A percentile compares a stretch with the other conserved stretches of the same genome.
These are phyloP conservation scores for Pissodes strobi DNA, from an alignment of 1,140 invertebrate genomes.

Conservation along the genomic window DNA sequence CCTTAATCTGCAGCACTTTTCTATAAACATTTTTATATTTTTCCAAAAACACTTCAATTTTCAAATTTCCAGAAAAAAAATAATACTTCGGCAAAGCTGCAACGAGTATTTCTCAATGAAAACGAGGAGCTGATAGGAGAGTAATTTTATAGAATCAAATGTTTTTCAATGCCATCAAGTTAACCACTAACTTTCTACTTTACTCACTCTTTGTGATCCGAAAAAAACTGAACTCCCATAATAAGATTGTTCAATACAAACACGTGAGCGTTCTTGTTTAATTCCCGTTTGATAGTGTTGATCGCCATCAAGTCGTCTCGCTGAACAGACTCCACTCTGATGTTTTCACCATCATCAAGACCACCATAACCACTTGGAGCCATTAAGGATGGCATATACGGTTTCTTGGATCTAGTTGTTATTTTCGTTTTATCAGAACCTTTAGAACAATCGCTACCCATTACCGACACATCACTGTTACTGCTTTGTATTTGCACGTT, in stretches of 20 bases:
- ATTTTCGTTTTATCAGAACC: not conserved
- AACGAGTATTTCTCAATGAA: too few species aligned
- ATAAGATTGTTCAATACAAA: constrained; percentile 79
- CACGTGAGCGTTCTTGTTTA: constrained; percentile 64
- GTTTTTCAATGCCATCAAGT: too few species aligned
- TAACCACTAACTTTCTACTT: too few species aligned
- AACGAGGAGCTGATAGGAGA: too few species aligned
- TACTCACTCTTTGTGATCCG: constrained; percentile 74
- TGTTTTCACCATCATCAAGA: constrained; percentile 11
- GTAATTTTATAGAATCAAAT: too few species aligned
- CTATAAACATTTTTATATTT: too few species aligned
- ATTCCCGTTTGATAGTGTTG: constrained; percentile 61
- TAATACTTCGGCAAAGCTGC: too few species aligned
- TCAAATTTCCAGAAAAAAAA: too few species aligned
- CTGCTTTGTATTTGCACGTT: too few species aligned
- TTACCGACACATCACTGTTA: not conserved
- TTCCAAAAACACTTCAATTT: too few species aligned
- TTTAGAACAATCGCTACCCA: constrained; percentile 2
- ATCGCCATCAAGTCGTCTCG: constrained; percentile 58
- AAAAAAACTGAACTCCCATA: constrained; percentile 75
- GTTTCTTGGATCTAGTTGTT: not conserved
- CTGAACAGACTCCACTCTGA: constrained; percentile 40
- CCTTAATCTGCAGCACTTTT: too few species aligned
- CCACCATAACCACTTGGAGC: not conserved
- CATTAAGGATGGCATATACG: not conserved